Base-by-base conservation (phyloP, 2,113 vertebrate genomes). In the Atlantisia rogersi region DNA sequence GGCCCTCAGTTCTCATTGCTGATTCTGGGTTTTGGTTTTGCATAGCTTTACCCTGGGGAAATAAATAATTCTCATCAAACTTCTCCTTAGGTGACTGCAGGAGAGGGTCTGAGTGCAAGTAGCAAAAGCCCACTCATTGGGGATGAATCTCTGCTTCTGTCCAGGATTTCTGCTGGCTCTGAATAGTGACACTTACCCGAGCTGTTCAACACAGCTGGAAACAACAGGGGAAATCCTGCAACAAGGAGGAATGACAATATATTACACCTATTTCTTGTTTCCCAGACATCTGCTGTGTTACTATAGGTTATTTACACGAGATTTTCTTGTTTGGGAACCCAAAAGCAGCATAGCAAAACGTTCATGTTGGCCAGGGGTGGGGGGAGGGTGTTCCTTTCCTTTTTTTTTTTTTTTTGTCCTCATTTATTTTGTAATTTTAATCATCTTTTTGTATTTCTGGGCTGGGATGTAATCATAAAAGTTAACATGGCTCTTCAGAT, bases 401-500 rank as follows among this genome's bases (percentile, higher is more conserved):
- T 11, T 7, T 35, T 31, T 55, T 31, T 15, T 22, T 42, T 25
- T 29, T 15, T 12, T 46, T 44, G 42, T 26, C 59, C 44, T 29
- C 20, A 77, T 32, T 24, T 44, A 48, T 32, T 39, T 40, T 2
- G 11, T 42, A 58, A 76, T 67, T 93, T 92, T 68, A 88, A 70
- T 86, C 42, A 90, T 81, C 19, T 60, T 92, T 78, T 65, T 95
- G 40, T 70, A 63, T 90, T 94, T 90, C 79, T 78, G 79, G 73
- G 42, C 65, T 77, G 52, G 58, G 96, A 95, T 63, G 88, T 93
- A 88, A 91, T 88, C 92, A 50, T 96, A 94, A 96, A 97, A 95
- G 88, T 97, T 95, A 97, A 97, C 74, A 64, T 2, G 6, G 86
- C 95, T 95, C 94, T 97, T 96, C 82, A 95, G 82, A 90, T 93